phyloP scores from a whole-genome alignment of 2,888 invertebrate genomes.

The Listrodromus nycthemerus region DNA sequence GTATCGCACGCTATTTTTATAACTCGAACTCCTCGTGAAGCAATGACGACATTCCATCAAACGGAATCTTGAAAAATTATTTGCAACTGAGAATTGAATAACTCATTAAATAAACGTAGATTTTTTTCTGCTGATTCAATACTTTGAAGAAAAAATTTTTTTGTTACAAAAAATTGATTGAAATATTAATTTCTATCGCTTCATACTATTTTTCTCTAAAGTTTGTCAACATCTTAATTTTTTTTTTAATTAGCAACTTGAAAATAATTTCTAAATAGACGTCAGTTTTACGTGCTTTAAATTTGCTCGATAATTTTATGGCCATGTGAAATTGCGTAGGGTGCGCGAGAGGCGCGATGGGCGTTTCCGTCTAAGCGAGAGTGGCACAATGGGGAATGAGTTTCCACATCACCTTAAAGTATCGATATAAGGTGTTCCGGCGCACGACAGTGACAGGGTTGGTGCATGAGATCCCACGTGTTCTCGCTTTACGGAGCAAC shows the following conservation, averaged over 20 bases:
- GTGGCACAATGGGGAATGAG: constrained; percentile 5
- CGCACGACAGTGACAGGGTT: constrained; percentile 60
- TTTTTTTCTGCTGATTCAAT: neutral
- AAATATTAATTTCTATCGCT: neutral
- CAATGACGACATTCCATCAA: neutral
- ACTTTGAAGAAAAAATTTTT: neutral
- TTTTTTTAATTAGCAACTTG: neutral
- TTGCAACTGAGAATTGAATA: neutral
- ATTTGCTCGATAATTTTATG: neutral
- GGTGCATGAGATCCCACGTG: constrained; percentile 7
- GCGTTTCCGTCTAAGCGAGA: constrained; percentile 3
- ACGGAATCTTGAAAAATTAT: neutral
- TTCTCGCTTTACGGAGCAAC: constrained; percentile 7
- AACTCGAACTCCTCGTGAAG: neutral
- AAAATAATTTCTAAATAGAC: neutral
- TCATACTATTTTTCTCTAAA: neutral
- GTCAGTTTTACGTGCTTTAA: neutral
- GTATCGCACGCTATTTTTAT: neutral
- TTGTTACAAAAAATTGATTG: neutral
- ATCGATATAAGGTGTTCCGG: constrained; percentile 38
- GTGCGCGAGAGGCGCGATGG: neutral
- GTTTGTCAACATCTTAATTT: neutral
- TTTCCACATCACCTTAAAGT: constrained; percentile 27
- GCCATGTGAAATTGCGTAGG: neutral
- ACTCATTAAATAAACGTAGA: neutral